Percentiles rank a stretch among this genome's conserved stretches.
These are phyloP conservation scores for Phenacoccus solenopsis DNA, from an alignment of 1,140 invertebrate genomes.

Conservation along the genomic window DNA sequence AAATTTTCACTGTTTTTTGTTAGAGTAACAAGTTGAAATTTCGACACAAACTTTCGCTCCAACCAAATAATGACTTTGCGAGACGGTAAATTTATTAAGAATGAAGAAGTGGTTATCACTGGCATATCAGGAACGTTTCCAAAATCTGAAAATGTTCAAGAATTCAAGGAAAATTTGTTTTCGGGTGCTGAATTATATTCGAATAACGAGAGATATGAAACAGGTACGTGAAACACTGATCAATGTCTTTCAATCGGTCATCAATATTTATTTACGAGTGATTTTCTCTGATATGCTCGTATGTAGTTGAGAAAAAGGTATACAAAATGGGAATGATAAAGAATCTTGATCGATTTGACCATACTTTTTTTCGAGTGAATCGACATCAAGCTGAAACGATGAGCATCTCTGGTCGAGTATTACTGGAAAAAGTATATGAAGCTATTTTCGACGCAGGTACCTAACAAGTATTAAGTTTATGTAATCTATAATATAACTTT, in stretches of 20 bases:
- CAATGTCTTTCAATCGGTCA: too few relatives aligned
- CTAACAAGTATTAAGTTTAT: too few relatives aligned
- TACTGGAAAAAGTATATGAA: conserved; percentile 20
- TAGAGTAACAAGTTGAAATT: too few relatives aligned
- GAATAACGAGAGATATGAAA: conserved; percentile 27
- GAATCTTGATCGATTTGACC: conserved; percentile 22
- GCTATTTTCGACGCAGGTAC: conserved; percentile 23
- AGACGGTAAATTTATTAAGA: too few relatives aligned
- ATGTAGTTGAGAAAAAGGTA: conserved; percentile 25
- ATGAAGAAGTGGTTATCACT: conserved; percentile 44
- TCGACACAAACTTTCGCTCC: too few relatives aligned
- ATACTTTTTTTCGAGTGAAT: background rate
- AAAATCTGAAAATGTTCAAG: conserved; percentile 43
- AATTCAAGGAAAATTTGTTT: conserved; percentile 43
- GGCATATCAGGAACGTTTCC: conserved; percentile 50
- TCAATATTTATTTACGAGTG: too few relatives aligned
- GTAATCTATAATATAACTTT: too few relatives aligned
- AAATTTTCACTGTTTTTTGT: too few relatives aligned
- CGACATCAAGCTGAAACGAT: background rate
- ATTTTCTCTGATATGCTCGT: too few relatives aligned
- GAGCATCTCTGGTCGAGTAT: conserved; percentile 8
- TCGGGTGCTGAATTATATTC: conserved; percentile 45
- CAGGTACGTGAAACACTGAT: too few relatives aligned
- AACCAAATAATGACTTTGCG: too few relatives aligned
- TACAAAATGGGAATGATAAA: conserved; percentile 24